Evolutionary conservation across 2,888 invertebrate genomes (phyloP), one percentile per base, ranked within the genome.

Genomic region (Acrocera orbiculus): DNA sequence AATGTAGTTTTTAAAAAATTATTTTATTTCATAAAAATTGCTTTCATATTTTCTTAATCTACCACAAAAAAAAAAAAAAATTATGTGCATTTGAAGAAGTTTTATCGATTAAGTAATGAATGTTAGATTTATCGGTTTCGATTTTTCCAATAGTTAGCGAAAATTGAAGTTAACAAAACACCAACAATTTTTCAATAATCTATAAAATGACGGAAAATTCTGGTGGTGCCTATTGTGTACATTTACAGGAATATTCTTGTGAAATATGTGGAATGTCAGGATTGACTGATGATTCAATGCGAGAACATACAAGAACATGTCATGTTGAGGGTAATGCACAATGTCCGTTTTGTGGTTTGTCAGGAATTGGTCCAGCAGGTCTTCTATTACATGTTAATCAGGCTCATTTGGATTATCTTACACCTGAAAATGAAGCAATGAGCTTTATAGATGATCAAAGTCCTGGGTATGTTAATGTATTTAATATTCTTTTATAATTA

Each of bases 191-290:
- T 22, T 20, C 27, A 16, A 27, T n/a, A 24, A 16, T n/a, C 17
- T 28, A 23, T 23, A n/a, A 22, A 29, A 44, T 44, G 43, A 38
- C 41, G 34, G 40, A 40, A 37, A 38, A 43, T 33, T 40, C 41
- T 40, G 44, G 35, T 22, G 44, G 36, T 11, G 41, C 42, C 6
- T 43, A 42, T 32, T 43, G 42, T 33, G 37, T 44, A 35, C 36
- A 44, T 25, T 36, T 40, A 11, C 42, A 43, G 36, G 42, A 43
- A 29, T 46, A 73, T 54, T 70, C 76, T 34, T 86, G 85, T 60
- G 81, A 85, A 60, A 78, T 85, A 41, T 86, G 86, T 56, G 83
- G 83, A n/a, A 69, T 76, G 42, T 80, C 81, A 47, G 79, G 79
- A 14, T 65, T 85, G 39, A 73, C 72, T 38, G 80, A 80, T 52